Evolutionary conservation across 2,113 vertebrate species (phyloP).

Genomic region (Caretta caretta): DNA sequence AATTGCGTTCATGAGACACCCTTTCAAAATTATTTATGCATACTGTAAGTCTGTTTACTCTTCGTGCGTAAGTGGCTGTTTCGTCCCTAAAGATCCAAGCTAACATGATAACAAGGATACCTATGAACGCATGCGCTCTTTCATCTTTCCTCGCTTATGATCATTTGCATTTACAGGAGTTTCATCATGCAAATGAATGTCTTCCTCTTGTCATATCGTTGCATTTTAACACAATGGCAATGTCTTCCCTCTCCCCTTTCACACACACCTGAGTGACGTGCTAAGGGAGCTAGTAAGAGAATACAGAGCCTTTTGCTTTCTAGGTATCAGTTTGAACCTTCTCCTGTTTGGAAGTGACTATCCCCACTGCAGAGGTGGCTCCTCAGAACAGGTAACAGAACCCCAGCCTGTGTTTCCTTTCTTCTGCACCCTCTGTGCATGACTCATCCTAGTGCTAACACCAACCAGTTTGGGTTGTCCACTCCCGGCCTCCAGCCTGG

Average conservation of each 20-base stretch:
- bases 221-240: rapidly evolving
- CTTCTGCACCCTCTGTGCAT: rapidly evolving
- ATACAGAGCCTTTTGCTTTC: not conserved
- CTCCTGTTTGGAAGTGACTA: not conserved
- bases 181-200: not conserved
- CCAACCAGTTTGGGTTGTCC: not conserved
- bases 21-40: conserved; percentile 56
- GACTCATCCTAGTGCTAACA: not conserved
- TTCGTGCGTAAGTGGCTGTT: conserved; percentile 52
- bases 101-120: conserved; percentile 29
- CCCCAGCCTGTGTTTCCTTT: rapidly evolving
- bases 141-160: not conserved
- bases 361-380: not conserved
- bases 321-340: not conserved
- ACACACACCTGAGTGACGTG: rapidly evolving
- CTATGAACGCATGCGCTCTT: conserved; percentile 9
- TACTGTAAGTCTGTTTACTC: conserved; percentile 38
- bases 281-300: not conserved
- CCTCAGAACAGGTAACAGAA: rapidly evolving
- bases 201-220: conserved; percentile 29
- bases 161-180: not conserved
- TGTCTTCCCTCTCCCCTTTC: not conserved
- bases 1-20: conserved; percentile 34
- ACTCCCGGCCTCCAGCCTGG: not conserved
- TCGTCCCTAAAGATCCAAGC: conserved; percentile 44